Conservation (phyloP, 2,113 vertebrate genomes). For the Vireo altiloquus region DNA sequence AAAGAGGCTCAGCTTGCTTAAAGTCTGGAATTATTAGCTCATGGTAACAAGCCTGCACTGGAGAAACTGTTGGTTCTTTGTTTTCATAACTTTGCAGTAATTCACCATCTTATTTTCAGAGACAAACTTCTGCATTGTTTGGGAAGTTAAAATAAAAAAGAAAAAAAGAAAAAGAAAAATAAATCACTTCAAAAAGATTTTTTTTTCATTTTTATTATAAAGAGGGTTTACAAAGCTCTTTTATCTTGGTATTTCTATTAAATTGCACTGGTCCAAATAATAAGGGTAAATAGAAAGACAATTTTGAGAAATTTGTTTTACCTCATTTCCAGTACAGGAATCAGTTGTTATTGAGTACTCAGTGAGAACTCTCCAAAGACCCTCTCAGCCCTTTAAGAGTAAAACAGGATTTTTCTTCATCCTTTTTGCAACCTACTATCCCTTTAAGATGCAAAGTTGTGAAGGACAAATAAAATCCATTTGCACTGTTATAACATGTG, state of each 20-base stretch:
- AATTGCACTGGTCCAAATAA: background rate
- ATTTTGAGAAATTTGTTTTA: background rate
- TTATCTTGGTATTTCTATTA: constrained; percentile 3
- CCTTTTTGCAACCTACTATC: background rate
- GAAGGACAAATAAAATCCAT: background rate
- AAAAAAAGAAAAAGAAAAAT: background rate
- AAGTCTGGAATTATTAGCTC: constrained; percentile 81
- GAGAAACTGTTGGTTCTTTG: constrained; percentile 78
- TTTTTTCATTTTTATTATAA: constrained; percentile 15
- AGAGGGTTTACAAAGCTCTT: background rate
- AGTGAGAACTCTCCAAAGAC: background rate
- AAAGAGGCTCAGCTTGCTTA: constrained; percentile 75
- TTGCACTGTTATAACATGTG: background rate
- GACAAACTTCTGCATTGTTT: constrained; percentile 70
- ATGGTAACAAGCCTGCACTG: constrained; percentile 80
- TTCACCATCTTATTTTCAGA: constrained; percentile 73
- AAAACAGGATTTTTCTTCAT: background rate
- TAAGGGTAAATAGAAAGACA: background rate
- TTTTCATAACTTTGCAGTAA: constrained; percentile 73
- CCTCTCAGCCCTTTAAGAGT: background rate
- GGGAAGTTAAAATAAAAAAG: constrained; percentile 26
- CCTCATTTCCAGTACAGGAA: background rate
- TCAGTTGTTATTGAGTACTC: background rate
- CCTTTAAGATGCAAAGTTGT: background rate
- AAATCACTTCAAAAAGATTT: constrained; percentile 39